Percentiles rank a stretch among this genome's conserved stretches.
phyloP scores from a whole-genome alignment of 2,797 vertebrate genomes.

The Lagocephalus sceleratus region DNA sequence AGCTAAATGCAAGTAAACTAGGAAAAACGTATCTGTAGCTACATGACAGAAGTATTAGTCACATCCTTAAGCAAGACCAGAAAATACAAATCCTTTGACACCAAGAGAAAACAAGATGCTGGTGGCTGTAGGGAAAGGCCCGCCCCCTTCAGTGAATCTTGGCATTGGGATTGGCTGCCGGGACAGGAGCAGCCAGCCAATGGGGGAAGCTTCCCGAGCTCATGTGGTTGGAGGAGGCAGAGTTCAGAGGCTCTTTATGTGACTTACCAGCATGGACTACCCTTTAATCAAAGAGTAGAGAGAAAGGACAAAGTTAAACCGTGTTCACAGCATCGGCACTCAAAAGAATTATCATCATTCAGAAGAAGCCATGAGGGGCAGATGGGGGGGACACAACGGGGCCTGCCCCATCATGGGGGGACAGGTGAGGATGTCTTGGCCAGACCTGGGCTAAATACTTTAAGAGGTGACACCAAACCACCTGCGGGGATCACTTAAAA shows the following conservation, averaged over 20 bases:
- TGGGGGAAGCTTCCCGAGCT: slow-evolving; percentile 97
- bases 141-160: slow-evolving; percentile 96
- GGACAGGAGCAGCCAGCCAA: slow-evolving; percentile 97
- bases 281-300: slow-evolving; percentile 99
- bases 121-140: slow-evolving; percentile 95
- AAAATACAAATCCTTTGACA: slow-evolving; percentile 99
- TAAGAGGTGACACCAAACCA: slow-evolving; percentile 38
- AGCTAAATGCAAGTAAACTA: slow-evolving; percentile 59
- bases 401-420: slow-evolving; percentile 42
- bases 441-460: slow-evolving; percentile 65
- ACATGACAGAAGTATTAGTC: slow-evolving; percentile 63
- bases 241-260: slow-evolving; percentile 99
- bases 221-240: slow-evolving; percentile 99
- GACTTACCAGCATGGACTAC: slow-evolving; percentile 99
- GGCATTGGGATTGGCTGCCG: slow-evolving; percentile 97
- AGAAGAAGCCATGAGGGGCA: slow-evolving; percentile 67
- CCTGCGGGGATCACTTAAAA: slow-evolving; percentile 48
- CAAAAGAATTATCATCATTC: slow-evolving; percentile 55
- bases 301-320: slow-evolving; percentile 99
- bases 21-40: slow-evolving; percentile 47
- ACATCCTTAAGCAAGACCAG: slow-evolving; percentile 87
- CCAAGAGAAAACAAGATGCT: slow-evolving; percentile 96
- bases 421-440: slow-evolving; percentile 48
- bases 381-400: slow-evolving; percentile 60
- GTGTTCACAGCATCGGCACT: slow-evolving; percentile 82